These are phyloP conservation scores for Pampusana beccarii DNA, from an alignment of 2,113 vertebrate genomes.

Conservation along the genomic window DNA sequence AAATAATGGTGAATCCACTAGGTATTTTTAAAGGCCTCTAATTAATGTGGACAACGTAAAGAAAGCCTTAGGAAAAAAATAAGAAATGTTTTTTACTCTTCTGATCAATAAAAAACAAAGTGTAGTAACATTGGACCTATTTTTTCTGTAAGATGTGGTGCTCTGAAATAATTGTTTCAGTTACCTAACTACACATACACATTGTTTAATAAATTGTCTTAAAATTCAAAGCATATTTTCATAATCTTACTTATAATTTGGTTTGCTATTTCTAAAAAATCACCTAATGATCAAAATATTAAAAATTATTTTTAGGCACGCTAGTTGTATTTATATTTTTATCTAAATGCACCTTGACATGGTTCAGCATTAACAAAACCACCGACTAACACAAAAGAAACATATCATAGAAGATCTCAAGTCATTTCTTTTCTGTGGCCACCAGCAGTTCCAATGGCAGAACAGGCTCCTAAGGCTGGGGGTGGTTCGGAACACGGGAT, in stretches of 20 bases:
- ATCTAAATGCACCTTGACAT: neutral
- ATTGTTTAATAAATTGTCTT: neutral
- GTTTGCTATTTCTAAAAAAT: neutral
- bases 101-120: neutral
- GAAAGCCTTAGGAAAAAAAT: neutral
- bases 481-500: neutral
- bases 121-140: neutral
- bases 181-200: neutral
- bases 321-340: neutral
- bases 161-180: neutral
- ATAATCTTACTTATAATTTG: neutral
- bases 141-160: neutral
- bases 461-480: neutral
- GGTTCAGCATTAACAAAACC: neutral
- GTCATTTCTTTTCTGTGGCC: neutral
- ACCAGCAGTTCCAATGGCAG: neutral
- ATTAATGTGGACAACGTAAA: neutral
- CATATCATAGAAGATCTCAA: fast-evolving
- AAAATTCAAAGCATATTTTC: neutral
- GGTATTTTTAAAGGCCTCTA: neutral
- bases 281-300: neutral
- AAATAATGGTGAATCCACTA: neutral
- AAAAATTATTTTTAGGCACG: neutral
- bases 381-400: neutral
- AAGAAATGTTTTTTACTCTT: neutral